Evolutionary conservation across 2,888 invertebrate species (phyloP), one percentile per base, ranked within the genome.

Genomic region (Dryomyza anilis): DNA sequence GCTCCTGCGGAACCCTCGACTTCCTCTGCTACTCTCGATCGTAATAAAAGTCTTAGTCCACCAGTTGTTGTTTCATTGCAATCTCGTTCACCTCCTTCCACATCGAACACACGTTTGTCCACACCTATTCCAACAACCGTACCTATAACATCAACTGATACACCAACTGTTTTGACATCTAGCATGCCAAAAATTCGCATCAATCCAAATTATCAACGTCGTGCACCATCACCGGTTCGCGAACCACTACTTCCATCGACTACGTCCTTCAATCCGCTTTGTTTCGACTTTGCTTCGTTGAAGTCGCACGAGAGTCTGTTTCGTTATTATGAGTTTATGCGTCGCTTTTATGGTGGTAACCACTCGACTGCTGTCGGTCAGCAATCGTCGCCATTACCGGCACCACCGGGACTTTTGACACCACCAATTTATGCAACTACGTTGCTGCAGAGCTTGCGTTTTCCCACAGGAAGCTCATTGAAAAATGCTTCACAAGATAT

Each of bases 241-340:
- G 48, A 50, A 55, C 65, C 60, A 12, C 50, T 39, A 16, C 16
- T 12, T 3, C 46, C 16, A 48, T 48, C 46, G 19, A 19, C 16
- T 19, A 8, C 23, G 8, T 12, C 25, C 5, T 50, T n/a, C n/a
- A n/a, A n/a, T n/a, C n/a, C 73, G 30, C 60, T 67, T 10, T 63
- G 67, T 56, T 69, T 77, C 45, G 79, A 81, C 58, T 70, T 78
- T 69, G 73, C 80, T 66, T 70, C 77, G 65, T 64, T 80, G 1
- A 80, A 78, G 68, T 76, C 79, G 14, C 78, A 71, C 3, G 81
- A 80, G 19, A 81, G 77, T 73, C 75, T 81, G 14, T 65, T 80
- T 33, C 74, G 78, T 36, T 81, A 81, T 66, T 81, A 81, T 65
- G 81, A 81, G 58, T 81, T 81, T 57, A 81, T 81, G 81, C 66